A percentile compares a stretch with the other conserved stretches of the same genome.
phyloP scores from a whole-genome alignment of 1,140 invertebrate species.

The Cherax destructor region DNA sequence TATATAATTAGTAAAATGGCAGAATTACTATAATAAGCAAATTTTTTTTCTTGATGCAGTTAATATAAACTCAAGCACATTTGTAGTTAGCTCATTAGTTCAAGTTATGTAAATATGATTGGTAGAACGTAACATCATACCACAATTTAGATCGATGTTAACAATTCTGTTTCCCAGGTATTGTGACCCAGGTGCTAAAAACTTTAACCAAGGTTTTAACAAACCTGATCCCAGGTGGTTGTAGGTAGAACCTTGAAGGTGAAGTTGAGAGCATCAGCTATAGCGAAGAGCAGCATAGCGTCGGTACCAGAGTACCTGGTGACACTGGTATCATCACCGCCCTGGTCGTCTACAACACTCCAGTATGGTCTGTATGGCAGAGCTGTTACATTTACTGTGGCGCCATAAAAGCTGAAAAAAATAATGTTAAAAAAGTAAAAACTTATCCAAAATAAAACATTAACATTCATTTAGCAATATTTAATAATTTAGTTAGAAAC shows the following conservation, averaged over 20 bases:
- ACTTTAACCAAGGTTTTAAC: background rate
- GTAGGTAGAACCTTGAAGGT: constrained; percentile 12
- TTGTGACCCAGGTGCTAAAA: too few relatives aligned
- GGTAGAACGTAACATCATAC: too few relatives aligned
- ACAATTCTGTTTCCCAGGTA: too few relatives aligned
- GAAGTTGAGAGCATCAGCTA: background rate
- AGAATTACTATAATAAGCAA: too few relatives aligned
- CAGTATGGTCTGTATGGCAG: constrained; percentile 35
- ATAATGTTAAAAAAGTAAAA: background rate
- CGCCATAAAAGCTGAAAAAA: constrained; percentile 3
- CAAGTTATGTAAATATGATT: too few relatives aligned
- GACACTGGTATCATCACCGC: background rate
- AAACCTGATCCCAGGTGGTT: constrained; percentile 7
- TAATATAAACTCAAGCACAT: too few relatives aligned
- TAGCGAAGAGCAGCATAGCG: background rate
- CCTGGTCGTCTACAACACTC: background rate
- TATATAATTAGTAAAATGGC: too few relatives aligned
- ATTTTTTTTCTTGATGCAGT: too few relatives aligned
- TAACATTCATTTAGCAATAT: background rate
- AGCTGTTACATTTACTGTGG: constrained; percentile 1
- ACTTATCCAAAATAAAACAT: background rate
- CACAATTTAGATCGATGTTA: too few relatives aligned
- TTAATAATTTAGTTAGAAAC: too few relatives aligned
- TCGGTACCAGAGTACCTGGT: constrained; percentile 4
- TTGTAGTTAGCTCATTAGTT: too few relatives aligned